Evolutionary conservation across 2,888 invertebrate species (phyloP).

Genomic region (Tetragonisca angustula): DNA sequence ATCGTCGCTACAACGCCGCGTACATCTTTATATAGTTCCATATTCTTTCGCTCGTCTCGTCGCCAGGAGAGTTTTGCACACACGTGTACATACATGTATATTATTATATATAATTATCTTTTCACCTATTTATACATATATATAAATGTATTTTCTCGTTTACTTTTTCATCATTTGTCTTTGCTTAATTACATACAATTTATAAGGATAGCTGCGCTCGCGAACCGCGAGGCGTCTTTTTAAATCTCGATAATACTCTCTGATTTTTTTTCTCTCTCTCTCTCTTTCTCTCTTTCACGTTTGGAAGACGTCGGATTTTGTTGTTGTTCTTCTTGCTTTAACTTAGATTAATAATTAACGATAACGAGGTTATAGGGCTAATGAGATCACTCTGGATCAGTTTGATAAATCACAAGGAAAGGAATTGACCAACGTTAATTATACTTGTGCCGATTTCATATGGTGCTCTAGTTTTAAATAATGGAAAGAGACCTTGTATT

Average conservation of each 20-base stretch:
- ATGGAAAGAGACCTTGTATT: not conserved
- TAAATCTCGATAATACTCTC: conserved; percentile 34
- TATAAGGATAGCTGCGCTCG: conserved; percentile 58
- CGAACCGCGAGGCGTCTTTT: conserved; percentile 33
- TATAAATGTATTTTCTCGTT: conserved; percentile 61
- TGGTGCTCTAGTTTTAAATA: not conserved
- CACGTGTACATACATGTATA: conserved; percentile 57
- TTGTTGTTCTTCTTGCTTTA: conserved; percentile 70
- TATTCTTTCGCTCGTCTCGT: conserved; percentile 42
- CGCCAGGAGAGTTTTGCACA: conserved; percentile 47
- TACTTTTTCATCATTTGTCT: conserved; percentile 27
- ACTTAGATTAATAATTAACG: conserved; percentile 74
- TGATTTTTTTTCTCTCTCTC: not conserved
- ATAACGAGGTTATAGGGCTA: conserved; percentile 61
- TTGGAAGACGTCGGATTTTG: conserved; percentile 82
- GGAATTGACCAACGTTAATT: conserved; percentile 66
- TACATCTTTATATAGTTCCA: conserved; percentile 46
- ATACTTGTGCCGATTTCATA: conserved; percentile 66
- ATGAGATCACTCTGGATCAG: conserved; percentile 42
- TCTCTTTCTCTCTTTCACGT: conserved; percentile 39
- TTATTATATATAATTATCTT: conserved; percentile 52
- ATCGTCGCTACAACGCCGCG: conserved; percentile 67
- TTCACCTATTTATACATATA: conserved; percentile 49
- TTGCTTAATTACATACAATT: conserved; percentile 59
- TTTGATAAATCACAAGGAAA: conserved; percentile 68